A percentile compares a stretch with the other conserved stretches of the same genome.
Evolutionary conservation across 2,113 vertebrate genomes (phyloP).

Genomic region (Siniperca chuatsi): DNA sequence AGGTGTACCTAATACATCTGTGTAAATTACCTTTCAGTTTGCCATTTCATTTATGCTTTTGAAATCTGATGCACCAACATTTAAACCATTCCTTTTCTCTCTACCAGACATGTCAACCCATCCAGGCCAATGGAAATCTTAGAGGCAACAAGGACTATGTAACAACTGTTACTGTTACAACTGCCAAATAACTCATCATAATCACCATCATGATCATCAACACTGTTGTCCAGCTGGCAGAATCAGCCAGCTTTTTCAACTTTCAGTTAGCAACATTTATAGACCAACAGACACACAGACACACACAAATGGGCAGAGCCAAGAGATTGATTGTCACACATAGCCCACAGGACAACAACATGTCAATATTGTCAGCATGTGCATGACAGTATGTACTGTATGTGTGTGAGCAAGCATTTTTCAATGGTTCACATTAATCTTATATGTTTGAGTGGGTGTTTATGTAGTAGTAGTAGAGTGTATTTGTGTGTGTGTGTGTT

Average conservation of each 20-base stretch:
- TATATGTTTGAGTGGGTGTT: background rate
- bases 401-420: conserved; percentile 54
- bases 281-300: background rate
- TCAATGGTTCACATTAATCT: background rate
- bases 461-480: background rate
- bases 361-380: conserved; percentile 88
- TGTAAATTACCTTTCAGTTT: background rate
- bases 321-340: conserved; percentile 96
- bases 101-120: background rate
- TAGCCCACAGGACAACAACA: conserved; percentile 94
- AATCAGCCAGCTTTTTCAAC: conserved; percentile 93
- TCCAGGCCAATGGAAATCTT: background rate
- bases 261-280: conserved; percentile 85
- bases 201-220: conserved; percentile 13
- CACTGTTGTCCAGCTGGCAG: conserved; percentile 86
- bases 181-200: conserved; percentile 57
- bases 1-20: background rate
- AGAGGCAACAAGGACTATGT: background rate
- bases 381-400: conserved; percentile 9
- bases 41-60: background rate
- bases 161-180: background rate
- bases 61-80: background rate
- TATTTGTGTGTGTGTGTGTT: background rate
- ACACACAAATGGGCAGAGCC: conserved; percentile 59
- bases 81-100: background rate